Conservation (phyloP, 35 echinoderm and acorn worm species). For the Apostichopus parvimensis region DNA sequence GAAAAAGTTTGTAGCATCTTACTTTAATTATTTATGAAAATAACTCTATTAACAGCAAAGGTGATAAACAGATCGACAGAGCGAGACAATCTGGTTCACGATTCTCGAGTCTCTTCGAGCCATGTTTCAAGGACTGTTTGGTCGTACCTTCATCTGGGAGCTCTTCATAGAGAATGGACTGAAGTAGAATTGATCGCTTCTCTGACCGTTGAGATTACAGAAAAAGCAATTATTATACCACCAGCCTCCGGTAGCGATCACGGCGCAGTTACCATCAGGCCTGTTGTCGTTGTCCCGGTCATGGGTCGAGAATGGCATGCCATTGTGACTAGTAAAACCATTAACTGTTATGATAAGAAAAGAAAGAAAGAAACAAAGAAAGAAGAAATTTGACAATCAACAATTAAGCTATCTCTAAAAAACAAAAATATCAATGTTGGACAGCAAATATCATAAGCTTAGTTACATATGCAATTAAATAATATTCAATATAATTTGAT, state of each 20-base stretch:
- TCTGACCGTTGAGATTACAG: constrained; percentile 70
- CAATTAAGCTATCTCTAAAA: too few species aligned
- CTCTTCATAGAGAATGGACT: background rate
- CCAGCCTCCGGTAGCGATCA: constrained; percentile 64
- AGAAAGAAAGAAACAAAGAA: background rate
- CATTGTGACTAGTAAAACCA: constrained; percentile 53
- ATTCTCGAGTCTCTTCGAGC: too few species aligned
- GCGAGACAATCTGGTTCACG: too few species aligned
- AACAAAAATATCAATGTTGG: too few species aligned
- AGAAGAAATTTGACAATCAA: too few species aligned
- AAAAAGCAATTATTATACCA: constrained; percentile 79
- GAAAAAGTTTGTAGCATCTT: too few species aligned
- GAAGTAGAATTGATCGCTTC: background rate
- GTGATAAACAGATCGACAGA: too few species aligned
- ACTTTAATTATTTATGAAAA: too few species aligned
- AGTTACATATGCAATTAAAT: too few species aligned
- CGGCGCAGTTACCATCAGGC: constrained; percentile 65
- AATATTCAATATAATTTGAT: too few species aligned
- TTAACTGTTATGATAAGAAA: constrained; percentile 51
- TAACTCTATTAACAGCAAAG: too few species aligned
- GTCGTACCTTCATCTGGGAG: constrained; percentile 1
- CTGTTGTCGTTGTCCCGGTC: constrained; percentile 83
- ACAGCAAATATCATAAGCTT: too few species aligned
- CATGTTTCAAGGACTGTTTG: background rate
- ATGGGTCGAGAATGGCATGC: constrained; percentile 64